Conservation (phyloP, 2,113 vertebrate genomes). For the Forbesichthys agassizii region DNA sequence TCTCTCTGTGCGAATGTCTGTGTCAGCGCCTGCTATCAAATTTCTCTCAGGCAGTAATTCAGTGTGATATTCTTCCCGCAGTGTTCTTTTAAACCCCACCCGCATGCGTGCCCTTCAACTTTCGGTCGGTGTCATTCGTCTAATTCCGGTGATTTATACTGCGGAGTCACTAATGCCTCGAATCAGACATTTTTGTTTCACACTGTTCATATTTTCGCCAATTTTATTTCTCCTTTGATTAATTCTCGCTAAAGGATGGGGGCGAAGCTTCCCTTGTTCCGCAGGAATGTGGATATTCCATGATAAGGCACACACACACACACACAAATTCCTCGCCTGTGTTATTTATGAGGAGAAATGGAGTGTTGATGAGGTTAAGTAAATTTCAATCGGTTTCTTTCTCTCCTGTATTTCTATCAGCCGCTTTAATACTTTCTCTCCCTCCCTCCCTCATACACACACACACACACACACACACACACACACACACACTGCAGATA, state of each 20-base stretch:
- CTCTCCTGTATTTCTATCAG: background rate
- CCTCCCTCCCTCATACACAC: background rate
- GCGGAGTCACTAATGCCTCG: background rate
- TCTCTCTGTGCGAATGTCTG: background rate
- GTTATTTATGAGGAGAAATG: slow-evolving; percentile 33
- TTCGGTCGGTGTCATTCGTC: slow-evolving; percentile 9
- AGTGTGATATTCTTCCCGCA: slow-evolving; percentile 3
- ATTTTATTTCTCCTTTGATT: background rate
- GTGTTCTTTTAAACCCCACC: slow-evolving; percentile 23
- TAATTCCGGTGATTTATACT: background rate
- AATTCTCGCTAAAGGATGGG: background rate
- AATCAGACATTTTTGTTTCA: background rate
- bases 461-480: slow-evolving; percentile 5
- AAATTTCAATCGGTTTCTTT: background rate
- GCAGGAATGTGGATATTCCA: no score
- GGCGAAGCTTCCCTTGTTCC: background rate
- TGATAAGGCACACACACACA: no score
- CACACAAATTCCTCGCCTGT: background rate
- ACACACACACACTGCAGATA: slow-evolving; percentile 19
- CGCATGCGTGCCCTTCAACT: slow-evolving; percentile 40
- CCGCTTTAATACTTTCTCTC: background rate
- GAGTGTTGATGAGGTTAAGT: slow-evolving; percentile 36
- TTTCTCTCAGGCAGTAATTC: slow-evolving; percentile 34
- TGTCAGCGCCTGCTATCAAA: slow-evolving; percentile 31
- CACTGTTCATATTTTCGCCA: background rate